Conservation (phyloP, 2,113 vertebrate genomes). For the Ceuthmochares aereus region DNA sequence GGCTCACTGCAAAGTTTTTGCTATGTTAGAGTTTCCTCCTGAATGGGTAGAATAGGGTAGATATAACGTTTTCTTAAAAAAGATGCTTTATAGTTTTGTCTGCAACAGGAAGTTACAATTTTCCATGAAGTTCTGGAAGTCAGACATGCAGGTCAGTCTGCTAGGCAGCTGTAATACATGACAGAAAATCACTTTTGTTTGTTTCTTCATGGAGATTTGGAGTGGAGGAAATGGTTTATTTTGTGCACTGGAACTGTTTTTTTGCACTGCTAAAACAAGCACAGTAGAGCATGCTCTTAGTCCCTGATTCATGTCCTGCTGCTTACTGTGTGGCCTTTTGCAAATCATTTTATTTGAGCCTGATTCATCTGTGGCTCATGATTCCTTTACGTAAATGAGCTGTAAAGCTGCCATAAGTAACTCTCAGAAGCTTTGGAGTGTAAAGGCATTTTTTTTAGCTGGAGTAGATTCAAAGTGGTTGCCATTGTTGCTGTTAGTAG, state of each 20-base stretch:
- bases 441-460: neutral
- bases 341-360: constrained; percentile 16
- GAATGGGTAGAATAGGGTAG: neutral
- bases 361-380: constrained; percentile 35
- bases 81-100: neutral
- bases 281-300: neutral
- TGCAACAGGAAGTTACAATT: neutral
- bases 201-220: neutral
- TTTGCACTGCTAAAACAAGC: neutral
- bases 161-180: neutral
- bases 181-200: neutral
- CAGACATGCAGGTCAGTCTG: neutral
- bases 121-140: neutral
- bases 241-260: neutral
- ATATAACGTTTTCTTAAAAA: neutral
- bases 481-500: rapidly evolving
- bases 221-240: neutral
- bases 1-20: constrained; percentile 37
- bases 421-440: neutral
- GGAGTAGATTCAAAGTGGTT: neutral
- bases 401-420: constrained; percentile 2
- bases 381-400: constrained; percentile 6
- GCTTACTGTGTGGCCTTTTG: constrained; percentile 21
- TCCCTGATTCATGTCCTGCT: neutral
- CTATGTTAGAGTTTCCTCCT: constrained; percentile 2